These are phyloP conservation scores for Poeciliopsis turneri DNA, from an alignment of 2,797 vertebrate species.

Conservation along the genomic window DNA sequence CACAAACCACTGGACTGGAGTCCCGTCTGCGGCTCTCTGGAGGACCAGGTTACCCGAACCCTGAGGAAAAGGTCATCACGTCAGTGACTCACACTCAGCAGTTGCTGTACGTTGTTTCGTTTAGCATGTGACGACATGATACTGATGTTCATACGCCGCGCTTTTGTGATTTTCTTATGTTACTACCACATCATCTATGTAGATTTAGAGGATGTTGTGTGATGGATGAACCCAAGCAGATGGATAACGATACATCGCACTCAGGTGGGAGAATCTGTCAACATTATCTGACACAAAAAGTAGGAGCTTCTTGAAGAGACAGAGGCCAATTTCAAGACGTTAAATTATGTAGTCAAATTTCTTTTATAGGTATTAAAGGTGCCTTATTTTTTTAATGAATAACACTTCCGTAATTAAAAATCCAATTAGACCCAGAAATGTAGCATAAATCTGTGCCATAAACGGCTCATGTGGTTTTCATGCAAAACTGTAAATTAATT, in stretches of 20 bases:
- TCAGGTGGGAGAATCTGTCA: not conserved
- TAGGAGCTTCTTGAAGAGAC: too few species aligned
- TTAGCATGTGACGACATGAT: not conserved
- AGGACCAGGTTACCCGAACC: conserved; percentile 82
- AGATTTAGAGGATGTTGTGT: not conserved
- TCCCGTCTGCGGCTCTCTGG: conserved; percentile 85
- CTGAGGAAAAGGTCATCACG: conserved; percentile 60
- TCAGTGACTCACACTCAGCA: not conserved
- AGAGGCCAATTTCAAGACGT: too few species aligned
- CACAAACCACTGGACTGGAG: conserved; percentile 87
- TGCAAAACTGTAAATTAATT: not conserved
- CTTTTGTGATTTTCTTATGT: not conserved
- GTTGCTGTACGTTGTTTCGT: too few species aligned
- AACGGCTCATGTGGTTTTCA: not conserved
- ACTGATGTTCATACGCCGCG: not conserved
- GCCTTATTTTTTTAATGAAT: too few species aligned
- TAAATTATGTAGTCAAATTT: too few species aligned
- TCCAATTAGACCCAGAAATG: not conserved
- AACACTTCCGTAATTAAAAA: not conserved
- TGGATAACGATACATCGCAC: not conserved
- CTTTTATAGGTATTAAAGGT: too few species aligned
- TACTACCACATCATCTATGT: not conserved
- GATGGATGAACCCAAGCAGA: not conserved
- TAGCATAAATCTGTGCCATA: not conserved
- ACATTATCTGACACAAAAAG: not conserved